Base-by-base conservation (phyloP, 2,888 invertebrate species). In the Hoplodrina blanda region DNA sequence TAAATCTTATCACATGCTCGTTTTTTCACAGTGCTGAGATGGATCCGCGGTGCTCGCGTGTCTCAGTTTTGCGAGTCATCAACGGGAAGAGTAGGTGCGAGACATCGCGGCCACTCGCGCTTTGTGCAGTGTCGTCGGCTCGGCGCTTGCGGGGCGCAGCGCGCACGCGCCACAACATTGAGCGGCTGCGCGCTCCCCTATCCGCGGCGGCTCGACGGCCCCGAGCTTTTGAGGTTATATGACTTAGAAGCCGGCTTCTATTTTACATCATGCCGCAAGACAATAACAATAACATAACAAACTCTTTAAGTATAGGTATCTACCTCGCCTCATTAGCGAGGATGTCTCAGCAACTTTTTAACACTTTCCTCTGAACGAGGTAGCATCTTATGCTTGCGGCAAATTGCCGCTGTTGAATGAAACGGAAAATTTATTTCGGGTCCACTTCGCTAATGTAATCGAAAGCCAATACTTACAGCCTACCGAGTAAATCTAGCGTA, bases 151-250 rank as follows among this genome's bases (percentile, higher is more conserved):
- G 73, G 41, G 53, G 56, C 65, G 69, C 63, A 37, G 71, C 73
- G 83, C 95, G 95, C 95, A 93, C 89, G 95, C 95, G 96, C 87
- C 88, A 93, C 91, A 93, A 91, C 94, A 96, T 96, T 91, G 96
- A 96, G 89, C 95, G 94, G 91, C 90, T 91, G 93, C 93, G 92
- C 92, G 92, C 86, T 91, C 91, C 92, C 92, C 90, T 87, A 81
- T 87, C 86, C 84, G 86, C 68, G 80, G 85, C 85, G 85, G 80
- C 87, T 87, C 86, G 80, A 83, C 85, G 84, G 87, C 88, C 89
- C 86, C 86, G 80, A 88, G 86, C 88, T 95, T 88, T 95, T 95
- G 94, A 95, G 95, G 95, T 95, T 95, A 95, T 95, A 94, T 91
- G 88, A 90, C 87, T 91, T 85, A 87, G 86, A 91, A 89, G 93